Conservation (phyloP, 2,888 invertebrate genomes). For the Melinaea marsaeus region DNA sequence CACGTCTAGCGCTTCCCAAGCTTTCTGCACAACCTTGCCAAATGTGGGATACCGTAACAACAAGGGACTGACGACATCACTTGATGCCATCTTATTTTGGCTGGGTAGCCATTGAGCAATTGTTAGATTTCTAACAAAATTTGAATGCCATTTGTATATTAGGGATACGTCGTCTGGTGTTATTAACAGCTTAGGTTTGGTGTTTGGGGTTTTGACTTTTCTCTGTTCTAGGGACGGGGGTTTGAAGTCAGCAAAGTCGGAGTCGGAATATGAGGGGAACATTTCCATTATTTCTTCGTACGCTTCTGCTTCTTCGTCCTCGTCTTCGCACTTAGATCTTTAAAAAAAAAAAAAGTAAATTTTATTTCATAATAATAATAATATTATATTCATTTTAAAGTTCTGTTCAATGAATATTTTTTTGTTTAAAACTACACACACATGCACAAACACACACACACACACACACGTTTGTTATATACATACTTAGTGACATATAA, state of each 20-base stretch:
- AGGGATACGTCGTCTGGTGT: conserved; percentile 76
- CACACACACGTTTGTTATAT: background rate
- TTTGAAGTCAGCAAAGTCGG: conserved; percentile 84
- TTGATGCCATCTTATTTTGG: conserved; percentile 63
- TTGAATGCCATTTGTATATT: conserved; percentile 80
- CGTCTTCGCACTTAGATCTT: conserved; percentile 80
- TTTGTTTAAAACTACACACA: too few species aligned
- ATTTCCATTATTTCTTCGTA: conserved; percentile 81
- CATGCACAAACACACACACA: too few species aligned
- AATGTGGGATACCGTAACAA: conserved; percentile 80
- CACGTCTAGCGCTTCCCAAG: conserved; percentile 73
- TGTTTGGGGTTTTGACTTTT: conserved; percentile 51
- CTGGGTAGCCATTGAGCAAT: conserved; percentile 79
- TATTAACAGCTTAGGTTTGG: conserved; percentile 54
- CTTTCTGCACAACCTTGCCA: conserved; percentile 71
- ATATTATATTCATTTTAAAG: conserved; percentile 36
- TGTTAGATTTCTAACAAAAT: conserved; percentile 77
- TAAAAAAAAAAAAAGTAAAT: too few species aligned
- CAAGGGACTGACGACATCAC: conserved; percentile 67
- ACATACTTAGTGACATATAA: conserved; percentile 84
- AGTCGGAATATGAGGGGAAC: conserved; percentile 83
- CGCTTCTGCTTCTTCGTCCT: conserved; percentile 83
- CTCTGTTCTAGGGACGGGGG: conserved; percentile 69
- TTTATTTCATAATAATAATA: too few species aligned
- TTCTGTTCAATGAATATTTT: too few species aligned